These are phyloP conservation scores for Sarcoramphus papa DNA, from an alignment of 2,797 vertebrate genomes.

Conservation along the genomic window DNA sequence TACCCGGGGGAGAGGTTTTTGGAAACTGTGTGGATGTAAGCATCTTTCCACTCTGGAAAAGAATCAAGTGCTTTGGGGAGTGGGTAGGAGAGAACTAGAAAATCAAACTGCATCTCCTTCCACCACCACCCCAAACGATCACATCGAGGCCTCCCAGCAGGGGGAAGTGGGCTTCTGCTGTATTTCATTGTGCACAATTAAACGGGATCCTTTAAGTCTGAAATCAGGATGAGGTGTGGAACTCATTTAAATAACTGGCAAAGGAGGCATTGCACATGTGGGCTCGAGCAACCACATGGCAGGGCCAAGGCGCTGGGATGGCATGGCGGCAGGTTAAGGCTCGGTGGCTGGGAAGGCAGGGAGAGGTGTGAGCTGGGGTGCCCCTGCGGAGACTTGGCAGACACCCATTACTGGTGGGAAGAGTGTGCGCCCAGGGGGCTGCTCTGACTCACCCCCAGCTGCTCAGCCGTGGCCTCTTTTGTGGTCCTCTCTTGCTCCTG, in stretches of 20 bases:
- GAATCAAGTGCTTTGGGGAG: background rate
- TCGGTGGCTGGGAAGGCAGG: background rate
- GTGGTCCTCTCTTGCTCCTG: background rate
- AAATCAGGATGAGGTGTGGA: background rate
- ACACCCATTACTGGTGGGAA: fast-evolving
- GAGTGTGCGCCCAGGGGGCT: fast-evolving
- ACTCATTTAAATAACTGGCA: background rate
- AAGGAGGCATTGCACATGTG: fast-evolving
- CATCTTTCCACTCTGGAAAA: background rate
- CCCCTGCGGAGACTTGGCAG: background rate
- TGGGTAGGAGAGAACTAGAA: background rate
- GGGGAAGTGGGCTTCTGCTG: background rate
- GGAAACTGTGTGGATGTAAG: background rate
- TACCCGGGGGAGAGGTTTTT: background rate
- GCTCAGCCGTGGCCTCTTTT: background rate
- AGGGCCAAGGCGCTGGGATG: fast-evolving
- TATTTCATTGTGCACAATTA: background rate
- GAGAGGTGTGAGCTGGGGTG: background rate
- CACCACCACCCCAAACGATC: background rate
- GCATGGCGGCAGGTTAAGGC: background rate
- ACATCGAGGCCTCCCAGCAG: background rate
- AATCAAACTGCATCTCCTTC: background rate
- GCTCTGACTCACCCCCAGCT: background rate
- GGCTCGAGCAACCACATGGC: fast-evolving
- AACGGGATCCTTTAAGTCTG: background rate